Percentiles rank a stretch among this genome's conserved stretches.
These are phyloP conservation scores for Hyalella azteca DNA, from an alignment of 2,888 invertebrate species.

Conservation along the genomic window DNA sequence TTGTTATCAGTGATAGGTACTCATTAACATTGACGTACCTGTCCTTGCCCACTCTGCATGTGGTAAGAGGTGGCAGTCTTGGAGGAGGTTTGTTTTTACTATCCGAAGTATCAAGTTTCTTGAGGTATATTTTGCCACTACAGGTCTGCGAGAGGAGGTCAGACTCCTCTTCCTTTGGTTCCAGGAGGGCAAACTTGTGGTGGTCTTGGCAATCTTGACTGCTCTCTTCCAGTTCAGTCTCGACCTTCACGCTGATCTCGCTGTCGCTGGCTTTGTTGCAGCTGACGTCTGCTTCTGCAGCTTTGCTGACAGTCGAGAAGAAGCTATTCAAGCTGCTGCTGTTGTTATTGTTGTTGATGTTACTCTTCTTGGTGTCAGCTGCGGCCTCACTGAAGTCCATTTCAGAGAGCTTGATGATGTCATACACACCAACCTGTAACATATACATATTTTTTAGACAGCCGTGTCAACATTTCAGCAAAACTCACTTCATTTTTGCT, in stretches of 20 bases:
- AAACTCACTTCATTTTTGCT: no score
- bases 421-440: conserved; percentile 26
- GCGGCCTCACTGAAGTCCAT: conserved; percentile 41
- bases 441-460: no score
- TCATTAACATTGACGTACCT: no score
- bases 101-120: conserved; percentile 44
- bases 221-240: conserved; percentile 59
- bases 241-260: conserved; percentile 51
- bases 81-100: conserved; percentile 33
- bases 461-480: no score
- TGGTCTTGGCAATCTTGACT: no score
- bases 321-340: background rate
- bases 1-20: no score
- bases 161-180: background rate
- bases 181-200: background rate
- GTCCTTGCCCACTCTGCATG: conserved; percentile 44
- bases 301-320: background rate
- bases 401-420: conserved; percentile 21
- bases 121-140: conserved; percentile 53
- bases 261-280: conserved; percentile 41
- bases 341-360: conserved; percentile 16
- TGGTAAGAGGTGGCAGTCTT: conserved; percentile 44
- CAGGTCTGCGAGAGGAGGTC: conserved; percentile 20
- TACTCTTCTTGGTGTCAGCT: background rate
- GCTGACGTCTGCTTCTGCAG: conserved; percentile 15